A percentile compares a stretch with the other conserved stretches of the same genome.
Evolutionary conservation across 2,113 vertebrate species (phyloP).

Genomic region (Anhinga anhinga): DNA sequence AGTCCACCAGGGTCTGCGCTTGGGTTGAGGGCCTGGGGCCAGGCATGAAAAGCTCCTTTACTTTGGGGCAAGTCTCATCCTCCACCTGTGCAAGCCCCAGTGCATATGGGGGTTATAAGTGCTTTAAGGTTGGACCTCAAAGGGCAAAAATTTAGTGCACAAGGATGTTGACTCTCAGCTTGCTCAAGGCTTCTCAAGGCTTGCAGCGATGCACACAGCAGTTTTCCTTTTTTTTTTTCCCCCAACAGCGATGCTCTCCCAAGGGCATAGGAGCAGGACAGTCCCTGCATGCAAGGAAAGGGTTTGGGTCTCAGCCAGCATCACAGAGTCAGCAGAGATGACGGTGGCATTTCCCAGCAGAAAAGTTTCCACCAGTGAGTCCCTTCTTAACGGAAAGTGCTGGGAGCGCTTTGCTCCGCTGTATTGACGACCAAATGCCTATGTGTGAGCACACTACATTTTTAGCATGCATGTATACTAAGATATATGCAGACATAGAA

Average conservation of each 20-base stretch:
- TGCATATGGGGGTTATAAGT: accelerated
- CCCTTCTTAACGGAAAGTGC: not conserved
- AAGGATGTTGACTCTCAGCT: not conserved
- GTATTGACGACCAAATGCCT: no score
- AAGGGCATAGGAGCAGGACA: not conserved
- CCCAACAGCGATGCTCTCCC: not conserved
- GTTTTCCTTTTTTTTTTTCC: not conserved
- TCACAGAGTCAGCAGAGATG: not conserved
- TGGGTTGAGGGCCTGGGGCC: not conserved
- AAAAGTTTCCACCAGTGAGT: not conserved
- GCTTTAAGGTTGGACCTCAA: not conserved
- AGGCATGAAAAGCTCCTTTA: not conserved
- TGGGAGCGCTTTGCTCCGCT: not conserved
- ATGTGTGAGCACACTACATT: accelerated
- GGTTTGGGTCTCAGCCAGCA: not conserved
- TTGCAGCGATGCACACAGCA: not conserved
- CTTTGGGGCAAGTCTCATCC: not conserved
- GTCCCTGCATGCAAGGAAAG: not conserved
- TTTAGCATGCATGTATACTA: no score
- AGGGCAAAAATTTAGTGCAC: not conserved
- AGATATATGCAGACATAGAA: not conserved
- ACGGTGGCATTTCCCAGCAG: not conserved
- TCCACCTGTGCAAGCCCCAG: not conserved
- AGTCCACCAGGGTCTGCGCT: not conserved
- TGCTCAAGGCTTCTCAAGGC: not conserved